phyloP scores from a whole-genome alignment of 2,888 invertebrate genomes.

The Brenthis ino region DNA sequence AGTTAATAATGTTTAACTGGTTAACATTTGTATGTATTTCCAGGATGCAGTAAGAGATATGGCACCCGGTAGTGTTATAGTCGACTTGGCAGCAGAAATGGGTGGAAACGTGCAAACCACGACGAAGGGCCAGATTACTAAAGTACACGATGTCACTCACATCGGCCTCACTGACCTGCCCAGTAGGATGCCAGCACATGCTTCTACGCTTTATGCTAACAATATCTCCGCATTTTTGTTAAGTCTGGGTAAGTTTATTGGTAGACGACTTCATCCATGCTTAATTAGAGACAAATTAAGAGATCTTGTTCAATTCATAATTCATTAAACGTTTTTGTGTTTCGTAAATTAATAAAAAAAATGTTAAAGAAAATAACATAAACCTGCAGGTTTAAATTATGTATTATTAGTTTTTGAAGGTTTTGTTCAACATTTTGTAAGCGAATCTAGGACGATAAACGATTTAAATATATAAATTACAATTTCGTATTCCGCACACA shows the following conservation, averaged over 20 bases:
- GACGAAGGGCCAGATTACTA: slow-evolving; percentile 87
- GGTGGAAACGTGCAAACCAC: slow-evolving; percentile 94
- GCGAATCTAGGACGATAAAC: too few relatives aligned
- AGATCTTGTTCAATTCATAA: too few relatives aligned
- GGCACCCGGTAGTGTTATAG: slow-evolving; percentile 94
- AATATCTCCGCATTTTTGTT: slow-evolving; percentile 94
- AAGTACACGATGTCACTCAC: slow-evolving; percentile 91
- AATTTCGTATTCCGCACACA: too few relatives aligned
- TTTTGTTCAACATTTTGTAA: too few relatives aligned
- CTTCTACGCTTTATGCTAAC: slow-evolving; percentile 94
- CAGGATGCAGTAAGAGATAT: slow-evolving; percentile 89
- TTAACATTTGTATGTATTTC: not conserved
- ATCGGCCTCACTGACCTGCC: slow-evolving; percentile 93
- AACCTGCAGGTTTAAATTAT: too few relatives aligned
- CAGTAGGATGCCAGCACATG: slow-evolving; percentile 92
- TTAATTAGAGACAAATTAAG: too few relatives aligned
- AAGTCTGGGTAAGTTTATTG: slow-evolving; percentile 85
- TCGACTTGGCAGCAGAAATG: slow-evolving; percentile 94
- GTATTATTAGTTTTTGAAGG: too few relatives aligned
- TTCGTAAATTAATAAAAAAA: too few relatives aligned
- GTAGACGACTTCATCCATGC: too few relatives aligned
- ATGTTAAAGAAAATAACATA: too few relatives aligned
- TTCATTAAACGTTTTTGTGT: too few relatives aligned
- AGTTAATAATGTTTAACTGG: not conserved
- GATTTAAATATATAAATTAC: too few relatives aligned